A percentile compares a stretch with the other conserved stretches of the same genome.
Evolutionary conservation across 2,113 vertebrate genomes (phyloP).

Genomic region (Tautogolabrus adspersus): DNA sequence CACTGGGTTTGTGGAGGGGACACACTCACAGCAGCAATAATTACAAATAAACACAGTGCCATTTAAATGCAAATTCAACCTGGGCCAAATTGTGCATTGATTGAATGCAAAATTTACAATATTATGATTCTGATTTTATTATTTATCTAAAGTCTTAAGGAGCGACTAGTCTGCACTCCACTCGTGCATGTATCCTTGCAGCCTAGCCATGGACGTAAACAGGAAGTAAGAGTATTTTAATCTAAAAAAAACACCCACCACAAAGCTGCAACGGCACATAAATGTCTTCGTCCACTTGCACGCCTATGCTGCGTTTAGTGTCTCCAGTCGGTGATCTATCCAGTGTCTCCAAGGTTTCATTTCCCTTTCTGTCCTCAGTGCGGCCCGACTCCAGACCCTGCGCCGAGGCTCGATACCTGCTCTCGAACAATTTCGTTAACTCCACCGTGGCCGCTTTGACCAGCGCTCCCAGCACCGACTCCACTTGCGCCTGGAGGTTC

Average conservation of each 20-base stretch:
- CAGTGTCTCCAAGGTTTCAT: not conserved
- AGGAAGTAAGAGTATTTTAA: slow-evolving; percentile 35
- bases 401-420: slow-evolving; percentile 54
- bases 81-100: not conserved
- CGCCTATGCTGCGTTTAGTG: slow-evolving; percentile 75
- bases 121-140: not conserved
- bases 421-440: slow-evolving; percentile 82
- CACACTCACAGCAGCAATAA: not conserved
- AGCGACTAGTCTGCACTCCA: not conserved
- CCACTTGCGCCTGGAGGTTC: slow-evolving; percentile 78
- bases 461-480: slow-evolving; percentile 75
- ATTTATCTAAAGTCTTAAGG: not conserved
- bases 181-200: not conserved
- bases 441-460: slow-evolving; percentile 79
- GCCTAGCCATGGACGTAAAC: not conserved
- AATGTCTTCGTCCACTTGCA: slow-evolving; percentile 71
- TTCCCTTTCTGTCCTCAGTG: not conserved
- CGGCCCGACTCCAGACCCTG: slow-evolving; percentile 42
- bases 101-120: not conserved
- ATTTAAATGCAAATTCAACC: not conserved
- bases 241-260: slow-evolving; percentile 45
- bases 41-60: not conserved
- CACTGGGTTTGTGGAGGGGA: not conserved
- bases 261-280: not conserved
- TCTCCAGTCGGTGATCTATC: not conserved